A percentile compares a stretch with the other conserved stretches of the same genome.
Conservation (phyloP, 2,888 invertebrate species). For the Busseola fusca region DNA sequence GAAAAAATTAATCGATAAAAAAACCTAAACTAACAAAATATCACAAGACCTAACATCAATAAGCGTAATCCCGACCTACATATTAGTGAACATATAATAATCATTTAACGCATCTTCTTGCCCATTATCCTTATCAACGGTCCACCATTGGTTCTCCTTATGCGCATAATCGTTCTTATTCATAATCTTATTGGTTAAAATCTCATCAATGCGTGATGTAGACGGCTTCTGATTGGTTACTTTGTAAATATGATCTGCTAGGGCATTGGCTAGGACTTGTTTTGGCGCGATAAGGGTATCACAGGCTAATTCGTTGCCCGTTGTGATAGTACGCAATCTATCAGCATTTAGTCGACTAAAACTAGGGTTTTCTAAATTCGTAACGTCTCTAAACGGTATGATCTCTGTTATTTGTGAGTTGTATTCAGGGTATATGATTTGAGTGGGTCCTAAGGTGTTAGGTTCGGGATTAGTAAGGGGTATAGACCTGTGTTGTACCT, state of each 20-base stretch:
- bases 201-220: constrained; percentile 83
- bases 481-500: constrained; percentile 88
- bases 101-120: constrained; percentile 78
- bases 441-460: constrained; percentile 65
- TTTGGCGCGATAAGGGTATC: constrained; percentile 85
- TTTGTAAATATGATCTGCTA: constrained; percentile 87
- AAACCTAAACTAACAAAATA: constrained; percentile 37
- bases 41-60: constrained; percentile 47
- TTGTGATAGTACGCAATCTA: constrained; percentile 78
- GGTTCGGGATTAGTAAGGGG: constrained; percentile 84
- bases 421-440: constrained; percentile 58
- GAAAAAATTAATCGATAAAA: background rate
- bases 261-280: constrained; percentile 82
- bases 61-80: constrained; percentile 62
- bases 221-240: constrained; percentile 88
- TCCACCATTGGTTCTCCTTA: constrained; percentile 85
- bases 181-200: constrained; percentile 84
- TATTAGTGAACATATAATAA: constrained; percentile 79
- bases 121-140: constrained; percentile 75
- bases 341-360: constrained; percentile 86
- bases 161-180: constrained; percentile 66
- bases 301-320: constrained; percentile 76
- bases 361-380: constrained; percentile 80
- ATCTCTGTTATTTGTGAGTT: constrained; percentile 59
- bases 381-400: constrained; percentile 76